Evolutionary conservation across 2,113 vertebrate species (phyloP).

Genomic region (Sardina pilchardus): DNA sequence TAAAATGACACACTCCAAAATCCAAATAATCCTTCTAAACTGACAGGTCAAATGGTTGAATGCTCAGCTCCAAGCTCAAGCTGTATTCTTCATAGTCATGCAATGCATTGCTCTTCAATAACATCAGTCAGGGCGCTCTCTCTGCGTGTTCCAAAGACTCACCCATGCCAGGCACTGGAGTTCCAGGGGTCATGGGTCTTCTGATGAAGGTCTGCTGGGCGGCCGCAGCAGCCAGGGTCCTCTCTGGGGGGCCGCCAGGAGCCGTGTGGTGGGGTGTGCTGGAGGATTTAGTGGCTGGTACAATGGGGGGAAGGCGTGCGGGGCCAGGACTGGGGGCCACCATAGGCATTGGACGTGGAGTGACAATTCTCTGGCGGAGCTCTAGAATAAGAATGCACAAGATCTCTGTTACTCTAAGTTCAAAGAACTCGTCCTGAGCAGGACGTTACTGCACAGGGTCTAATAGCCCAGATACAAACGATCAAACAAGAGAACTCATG

Average conservation of each 20-base stretch:
- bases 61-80: not conserved
- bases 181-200: conserved; percentile 84
- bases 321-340: conserved; percentile 53
- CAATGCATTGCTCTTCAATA: not conserved
- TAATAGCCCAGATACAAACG: not conserved
- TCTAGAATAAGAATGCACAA: conserved; percentile 70
- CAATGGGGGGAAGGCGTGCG: conserved; percentile 66
- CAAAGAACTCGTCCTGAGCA: not conserved
- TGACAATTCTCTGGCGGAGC: conserved; percentile 86
- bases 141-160: conserved; percentile 84
- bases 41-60: not conserved
- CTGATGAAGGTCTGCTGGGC: conserved; percentile 83
- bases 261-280: conserved; percentile 77
- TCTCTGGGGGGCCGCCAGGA: conserved; percentile 87
- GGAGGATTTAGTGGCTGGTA: conserved; percentile 67
- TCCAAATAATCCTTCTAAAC: not conserved
- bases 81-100: not conserved
- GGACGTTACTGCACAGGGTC: not conserved
- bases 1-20: too few species aligned
- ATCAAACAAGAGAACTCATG: not conserved
- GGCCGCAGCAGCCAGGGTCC: conserved; percentile 68
- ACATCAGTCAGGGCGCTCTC: conserved; percentile 43
- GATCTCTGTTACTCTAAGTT: not conserved
- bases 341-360: conserved; percentile 75
- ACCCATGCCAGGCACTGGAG: conserved; percentile 90